phyloP scores from a whole-genome alignment of 2,888 invertebrate genomes.

The Heliconius erato region DNA sequence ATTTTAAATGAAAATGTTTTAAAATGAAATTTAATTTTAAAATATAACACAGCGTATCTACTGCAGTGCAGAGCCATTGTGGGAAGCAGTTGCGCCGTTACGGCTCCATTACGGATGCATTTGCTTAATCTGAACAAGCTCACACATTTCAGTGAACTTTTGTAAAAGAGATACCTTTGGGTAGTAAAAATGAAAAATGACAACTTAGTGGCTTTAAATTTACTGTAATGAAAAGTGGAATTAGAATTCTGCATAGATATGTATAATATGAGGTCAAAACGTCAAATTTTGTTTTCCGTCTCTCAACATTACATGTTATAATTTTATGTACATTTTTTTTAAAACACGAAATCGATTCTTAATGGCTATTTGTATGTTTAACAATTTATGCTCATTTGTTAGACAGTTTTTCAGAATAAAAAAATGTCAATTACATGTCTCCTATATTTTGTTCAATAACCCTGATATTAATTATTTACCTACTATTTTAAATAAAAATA shows the following conservation, averaged over 20 bases:
- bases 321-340: no score
- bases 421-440: no score
- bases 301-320: no score
- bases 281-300: no score
- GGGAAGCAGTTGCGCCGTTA: conserved; percentile 17
- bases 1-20: conserved; percentile 4
- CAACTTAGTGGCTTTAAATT: conserved; percentile 8
- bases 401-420: no score
- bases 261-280: not conserved
- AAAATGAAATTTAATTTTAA: conserved; percentile 19
- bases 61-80: conserved; percentile 38
- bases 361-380: no score
- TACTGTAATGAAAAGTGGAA: not conserved
- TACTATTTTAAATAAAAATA: no score
- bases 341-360: no score
- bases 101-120: conserved; percentile 28
- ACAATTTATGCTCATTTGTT: no score
- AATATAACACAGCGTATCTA: conserved; percentile 28
- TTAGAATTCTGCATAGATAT: not conserved
- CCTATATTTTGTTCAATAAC: no score
- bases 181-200: conserved; percentile 8
- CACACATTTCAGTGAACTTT: conserved; percentile 27
- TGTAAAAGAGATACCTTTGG: conserved; percentile 5
- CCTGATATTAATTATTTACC: no score
- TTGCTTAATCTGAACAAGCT: conserved; percentile 28